A percentile compares a stretch with the other conserved stretches of the same genome.
phyloP scores from a whole-genome alignment of 1,140 invertebrate genomes.

The Hyles vespertilio region DNA sequence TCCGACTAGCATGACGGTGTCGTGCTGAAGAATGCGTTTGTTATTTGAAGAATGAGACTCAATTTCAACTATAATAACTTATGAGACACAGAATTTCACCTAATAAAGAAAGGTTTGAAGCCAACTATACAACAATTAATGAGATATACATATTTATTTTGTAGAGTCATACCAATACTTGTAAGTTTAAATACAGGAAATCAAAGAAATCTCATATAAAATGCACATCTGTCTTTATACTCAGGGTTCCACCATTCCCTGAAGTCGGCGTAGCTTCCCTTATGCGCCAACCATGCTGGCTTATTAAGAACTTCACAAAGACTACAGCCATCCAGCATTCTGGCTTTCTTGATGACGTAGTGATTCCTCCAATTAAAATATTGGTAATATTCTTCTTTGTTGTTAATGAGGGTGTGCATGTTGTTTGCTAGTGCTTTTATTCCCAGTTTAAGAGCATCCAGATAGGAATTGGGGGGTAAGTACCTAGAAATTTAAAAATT shows the following conservation, averaged over 20 bases:
- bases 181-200: too few relatives aligned
- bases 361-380: conserved; percentile 52
- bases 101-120: too few relatives aligned
- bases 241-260: conserved; percentile 48
- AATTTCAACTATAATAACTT: too few relatives aligned
- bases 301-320: conserved; percentile 42
- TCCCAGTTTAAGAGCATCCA: conserved; percentile 26
- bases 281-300: conserved; percentile 23
- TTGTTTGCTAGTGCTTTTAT: conserved; percentile 22
- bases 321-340: conserved; percentile 29
- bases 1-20: too few relatives aligned
- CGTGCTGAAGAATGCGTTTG: too few relatives aligned
- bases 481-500: conserved; percentile 24
- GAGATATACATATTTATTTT: too few relatives aligned
- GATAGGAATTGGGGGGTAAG: conserved; percentile 47
- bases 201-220: conserved; percentile 3
- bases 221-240: conserved; percentile 28
- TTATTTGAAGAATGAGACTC: too few relatives aligned
- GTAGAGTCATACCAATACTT: too few relatives aligned
- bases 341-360: conserved; percentile 32
- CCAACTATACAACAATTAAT: too few relatives aligned
- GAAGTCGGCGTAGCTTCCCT: conserved; percentile 21
- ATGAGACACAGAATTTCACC: too few relatives aligned
- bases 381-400: conserved; percentile 38
- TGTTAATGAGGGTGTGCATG: conserved; percentile 36